Percentiles rank a stretch among this genome's conserved stretches.
phyloP scores from a whole-genome alignment of 2,797 vertebrate genomes.

The Carduelis carduelis region DNA sequence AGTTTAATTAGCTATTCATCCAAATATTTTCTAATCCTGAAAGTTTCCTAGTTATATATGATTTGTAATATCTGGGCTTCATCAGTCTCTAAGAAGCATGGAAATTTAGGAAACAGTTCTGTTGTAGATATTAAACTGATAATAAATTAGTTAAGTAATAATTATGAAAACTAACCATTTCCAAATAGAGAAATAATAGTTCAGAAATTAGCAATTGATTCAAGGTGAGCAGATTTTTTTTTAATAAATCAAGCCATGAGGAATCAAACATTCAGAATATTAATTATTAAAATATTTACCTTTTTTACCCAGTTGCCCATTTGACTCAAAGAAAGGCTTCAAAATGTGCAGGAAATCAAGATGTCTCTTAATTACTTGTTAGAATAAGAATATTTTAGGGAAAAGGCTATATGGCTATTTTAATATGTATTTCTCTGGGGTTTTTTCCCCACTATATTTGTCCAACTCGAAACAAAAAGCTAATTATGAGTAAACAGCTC shows the following conservation, averaged over 20 bases:
- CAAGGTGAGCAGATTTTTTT: not conserved
- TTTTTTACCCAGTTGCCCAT: not conserved
- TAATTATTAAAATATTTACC: not conserved
- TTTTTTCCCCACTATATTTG: not conserved
- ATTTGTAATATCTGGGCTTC: not conserved
- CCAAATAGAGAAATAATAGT: not conserved
- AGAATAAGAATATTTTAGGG: not conserved
- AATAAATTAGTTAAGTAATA: not conserved
- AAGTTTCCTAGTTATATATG: not conserved
- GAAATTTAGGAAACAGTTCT: not conserved
- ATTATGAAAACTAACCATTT: not conserved
- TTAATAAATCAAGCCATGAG: not conserved
- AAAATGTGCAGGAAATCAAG: not conserved
- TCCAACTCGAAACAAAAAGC: not conserved
- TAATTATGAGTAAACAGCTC: not conserved
- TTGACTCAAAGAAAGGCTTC: not conserved
- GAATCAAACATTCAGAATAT: not conserved
- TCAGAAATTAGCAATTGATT: not conserved
- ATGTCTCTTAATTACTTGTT: not conserved
- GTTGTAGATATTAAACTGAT: not conserved
- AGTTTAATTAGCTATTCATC: not conserved
- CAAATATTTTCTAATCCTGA: not conserved
- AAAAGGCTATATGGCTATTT: not conserved
- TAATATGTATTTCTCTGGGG: not conserved
- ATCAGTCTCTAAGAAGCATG: not conserved